Evolutionary conservation across 2,113 vertebrate species (phyloP), one percentile per base, ranked within the genome.

Genomic region (Ammodytes dubius): DNA sequence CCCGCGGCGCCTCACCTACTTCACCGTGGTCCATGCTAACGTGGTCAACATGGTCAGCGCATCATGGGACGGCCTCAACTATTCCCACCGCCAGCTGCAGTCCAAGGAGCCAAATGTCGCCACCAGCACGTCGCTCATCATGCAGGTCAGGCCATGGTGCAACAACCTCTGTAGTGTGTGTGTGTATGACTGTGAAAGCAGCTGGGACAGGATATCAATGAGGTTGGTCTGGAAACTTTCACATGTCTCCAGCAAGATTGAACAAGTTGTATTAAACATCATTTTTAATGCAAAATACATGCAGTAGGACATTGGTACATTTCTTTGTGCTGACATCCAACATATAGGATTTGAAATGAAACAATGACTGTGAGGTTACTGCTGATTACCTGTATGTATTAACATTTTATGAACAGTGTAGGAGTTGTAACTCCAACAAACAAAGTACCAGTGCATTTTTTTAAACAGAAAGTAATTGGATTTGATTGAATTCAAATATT

Each of bases 41-140:
- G 89, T 95, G 69, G 95, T 96, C 11, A 96, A 95, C 93, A 93
- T 99, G 91, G 92, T 98, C 72, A 97, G 96, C 75, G 93, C 93
- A 43, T 93, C 95, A 14, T 92, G 93, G 85, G 97, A 97, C 12
- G 96, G 96, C 0, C 89, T 94, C 35, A 95, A 96, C 77, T 91
- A 95, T 89, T 96, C 95, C 27, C 96, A 97, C 67, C 96, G 97
- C 7, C 97, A 98, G 90, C 96, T 99, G 73, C 97, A 94, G 46
- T 95, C 96, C 3, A 96, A 96, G 78, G 96, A 97, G 77, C 95
- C 95, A 35, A 91, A 94, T 64, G 78, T 93, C 2, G 92, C 94
- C 2, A 89, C 94, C 8, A 96, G 95, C 89, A 91, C 95, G 8
- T 94, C 97, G 0, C 89, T 97, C 64, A 95, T 99, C 90, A 98